phyloP scores from a whole-genome alignment of 2,888 invertebrate genomes.

The Ametastegia equiseti region DNA sequence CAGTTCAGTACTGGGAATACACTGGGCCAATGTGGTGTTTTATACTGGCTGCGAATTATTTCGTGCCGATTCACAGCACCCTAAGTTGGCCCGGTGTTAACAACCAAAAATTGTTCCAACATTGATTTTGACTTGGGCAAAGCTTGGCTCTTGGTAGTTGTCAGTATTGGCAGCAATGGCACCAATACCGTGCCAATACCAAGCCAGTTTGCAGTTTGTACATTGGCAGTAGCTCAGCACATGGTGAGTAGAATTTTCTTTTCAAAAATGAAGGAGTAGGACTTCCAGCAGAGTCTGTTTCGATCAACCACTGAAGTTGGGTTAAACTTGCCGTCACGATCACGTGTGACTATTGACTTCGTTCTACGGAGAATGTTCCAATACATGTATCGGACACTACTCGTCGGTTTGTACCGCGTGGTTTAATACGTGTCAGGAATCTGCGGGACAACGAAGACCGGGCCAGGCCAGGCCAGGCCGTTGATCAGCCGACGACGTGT shows the following conservation, averaged over 20 bases:
- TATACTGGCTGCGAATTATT: no score
- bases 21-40: no score
- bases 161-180: no score
- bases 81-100: no score
- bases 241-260: not conserved
- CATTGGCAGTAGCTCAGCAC: not conserved
- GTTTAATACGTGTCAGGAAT: conserved; percentile 63
- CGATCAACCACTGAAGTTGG: not conserved
- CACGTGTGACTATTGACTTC: not conserved
- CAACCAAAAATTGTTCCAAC: no score
- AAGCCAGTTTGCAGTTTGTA: no score
- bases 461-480: conserved; percentile 57
- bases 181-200: no score
- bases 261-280: not conserved
- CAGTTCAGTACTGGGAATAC: no score
- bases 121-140: no score
- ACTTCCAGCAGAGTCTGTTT: not conserved
- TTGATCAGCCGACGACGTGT: conserved; percentile 56
- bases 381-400: not conserved
- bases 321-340: not conserved
- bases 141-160: no score
- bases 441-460: no score
- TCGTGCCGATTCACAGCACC: no score
- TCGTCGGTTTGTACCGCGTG: not conserved
- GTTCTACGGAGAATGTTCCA: not conserved